Percentiles rank a stretch among this genome's conserved stretches.
phyloP scores from a whole-genome alignment of 2,797 vertebrate genomes.

The Antrozous pallidus region DNA sequence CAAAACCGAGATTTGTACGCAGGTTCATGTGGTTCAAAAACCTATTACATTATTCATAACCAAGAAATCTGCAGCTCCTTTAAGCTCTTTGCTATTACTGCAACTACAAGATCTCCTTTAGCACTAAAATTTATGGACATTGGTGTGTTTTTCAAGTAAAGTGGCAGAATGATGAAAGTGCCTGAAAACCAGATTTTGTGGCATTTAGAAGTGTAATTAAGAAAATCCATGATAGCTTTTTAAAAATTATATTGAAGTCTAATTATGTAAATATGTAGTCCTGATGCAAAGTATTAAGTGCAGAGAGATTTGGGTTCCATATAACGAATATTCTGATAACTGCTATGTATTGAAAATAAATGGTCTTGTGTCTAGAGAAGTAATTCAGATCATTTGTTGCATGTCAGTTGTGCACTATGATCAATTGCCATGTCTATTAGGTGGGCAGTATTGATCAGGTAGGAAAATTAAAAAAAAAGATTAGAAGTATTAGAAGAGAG shows the following conservation, averaged over 20 bases:
- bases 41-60: not conserved
- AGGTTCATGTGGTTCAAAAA: not conserved
- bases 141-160: not conserved
- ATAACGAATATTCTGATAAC: not conserved
- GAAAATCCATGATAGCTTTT: not conserved
- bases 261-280: not conserved
- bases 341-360: not conserved
- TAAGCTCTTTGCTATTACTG: not conserved
- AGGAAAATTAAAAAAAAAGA: not conserved
- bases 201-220: not conserved
- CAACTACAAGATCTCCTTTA: not conserved
- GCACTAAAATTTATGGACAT: too few species aligned
- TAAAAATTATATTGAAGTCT: not conserved
- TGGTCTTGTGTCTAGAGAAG: not conserved
- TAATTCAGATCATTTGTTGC: not conserved
- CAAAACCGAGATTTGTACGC: not conserved
- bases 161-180: not conserved
- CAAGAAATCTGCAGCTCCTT: not conserved
- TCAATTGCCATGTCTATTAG: not conserved
- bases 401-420: not conserved
- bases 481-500: not conserved
- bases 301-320: not conserved
- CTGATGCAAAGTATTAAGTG: not conserved
- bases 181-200: not conserved
- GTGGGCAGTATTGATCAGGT: not conserved